Conservation (phyloP, 1,140 invertebrate species). For the Drosophila orena region DNA sequence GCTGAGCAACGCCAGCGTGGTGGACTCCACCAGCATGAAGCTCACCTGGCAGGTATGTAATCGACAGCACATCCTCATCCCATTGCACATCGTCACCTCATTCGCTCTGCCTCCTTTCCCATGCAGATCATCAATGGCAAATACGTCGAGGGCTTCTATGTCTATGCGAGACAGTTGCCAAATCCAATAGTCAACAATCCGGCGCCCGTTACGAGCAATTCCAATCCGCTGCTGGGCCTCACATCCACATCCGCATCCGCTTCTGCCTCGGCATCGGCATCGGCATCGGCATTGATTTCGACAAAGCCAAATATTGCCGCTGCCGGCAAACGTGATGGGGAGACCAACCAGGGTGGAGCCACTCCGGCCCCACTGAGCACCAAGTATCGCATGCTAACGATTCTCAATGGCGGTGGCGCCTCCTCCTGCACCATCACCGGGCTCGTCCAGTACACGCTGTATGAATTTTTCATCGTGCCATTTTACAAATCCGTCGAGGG, state of each 20-base stretch:
- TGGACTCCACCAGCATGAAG: conserved; percentile 93
- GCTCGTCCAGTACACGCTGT: conserved; percentile 89
- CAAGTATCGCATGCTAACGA: conserved; percentile 88
- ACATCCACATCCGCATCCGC: conserved; percentile 35
- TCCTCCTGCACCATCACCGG: conserved; percentile 89
- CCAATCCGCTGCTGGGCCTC: conserved; percentile 68
- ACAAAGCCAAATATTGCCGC: conserved; percentile 84
- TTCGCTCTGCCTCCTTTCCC: conserved; percentile 19
- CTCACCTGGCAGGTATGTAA: conserved; percentile 92
- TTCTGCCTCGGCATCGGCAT: conserved; percentile 65
- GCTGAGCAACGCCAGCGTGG: conserved; percentile 91
- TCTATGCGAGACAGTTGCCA: conserved; percentile 85
- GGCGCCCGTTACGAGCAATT: conserved; percentile 47
- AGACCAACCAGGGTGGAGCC: conserved; percentile 31
- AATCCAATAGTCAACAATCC: conserved; percentile 66
- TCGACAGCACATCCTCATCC: neutral
- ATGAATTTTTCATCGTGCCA: conserved; percentile 92
- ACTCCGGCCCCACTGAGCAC: conserved; percentile 47
- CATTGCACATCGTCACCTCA: conserved; percentile 34
- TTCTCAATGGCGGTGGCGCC: conserved; percentile 88
- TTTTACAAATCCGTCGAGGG: conserved; percentile 92
- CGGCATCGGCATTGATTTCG: conserved; percentile 82
- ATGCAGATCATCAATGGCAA: conserved; percentile 87
- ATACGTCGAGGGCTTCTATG: conserved; percentile 88
- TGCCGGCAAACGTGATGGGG: conserved; percentile 80